A percentile compares a stretch with the other conserved stretches of the same genome.
Evolutionary conservation across 2,797 vertebrate genomes (phyloP).

Genomic region (Labeo calbasu): DNA sequence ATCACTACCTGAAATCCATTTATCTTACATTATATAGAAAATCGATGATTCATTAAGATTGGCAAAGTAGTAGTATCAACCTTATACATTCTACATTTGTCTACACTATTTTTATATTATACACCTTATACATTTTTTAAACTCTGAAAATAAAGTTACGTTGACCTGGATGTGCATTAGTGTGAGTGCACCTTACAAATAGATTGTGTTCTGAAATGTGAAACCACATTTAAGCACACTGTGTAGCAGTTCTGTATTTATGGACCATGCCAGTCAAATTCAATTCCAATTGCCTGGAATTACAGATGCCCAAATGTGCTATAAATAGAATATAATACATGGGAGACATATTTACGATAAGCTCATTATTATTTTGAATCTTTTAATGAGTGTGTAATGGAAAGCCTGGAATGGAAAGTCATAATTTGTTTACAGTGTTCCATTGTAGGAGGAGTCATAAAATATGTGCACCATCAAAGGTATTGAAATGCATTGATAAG

Average conservation of each 20-base stretch:
- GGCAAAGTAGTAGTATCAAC: too few species aligned
- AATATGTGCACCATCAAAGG: neutral
- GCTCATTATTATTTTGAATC: neutral
- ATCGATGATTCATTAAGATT: neutral
- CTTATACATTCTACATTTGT: too few species aligned
- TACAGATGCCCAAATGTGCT: neutral
- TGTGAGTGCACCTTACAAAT: slow-evolving; percentile 9
- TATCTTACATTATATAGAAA: neutral
- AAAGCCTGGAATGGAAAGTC: neutral
- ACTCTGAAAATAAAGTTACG: neutral
- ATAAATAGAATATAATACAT: slow-evolving; percentile 6
- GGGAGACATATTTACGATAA: slow-evolving; percentile 1
- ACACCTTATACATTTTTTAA: neutral
- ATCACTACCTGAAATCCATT: neutral
- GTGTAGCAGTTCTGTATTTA: slow-evolving; percentile 1
- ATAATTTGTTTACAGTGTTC: neutral
- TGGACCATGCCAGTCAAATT: neutral
- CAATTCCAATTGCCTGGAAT: neutral
- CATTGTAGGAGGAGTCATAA: neutral
- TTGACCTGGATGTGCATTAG: slow-evolving; percentile 3
- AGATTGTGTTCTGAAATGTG: slow-evolving; percentile 27
- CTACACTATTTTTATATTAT: neutral
- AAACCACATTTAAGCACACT: slow-evolving; percentile 12
- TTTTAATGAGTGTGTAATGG: neutral
- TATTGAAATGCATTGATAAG: neutral